Base-by-base conservation (phyloP, 2,888 invertebrate species). In the Sclerodermus sp. region DNA sequence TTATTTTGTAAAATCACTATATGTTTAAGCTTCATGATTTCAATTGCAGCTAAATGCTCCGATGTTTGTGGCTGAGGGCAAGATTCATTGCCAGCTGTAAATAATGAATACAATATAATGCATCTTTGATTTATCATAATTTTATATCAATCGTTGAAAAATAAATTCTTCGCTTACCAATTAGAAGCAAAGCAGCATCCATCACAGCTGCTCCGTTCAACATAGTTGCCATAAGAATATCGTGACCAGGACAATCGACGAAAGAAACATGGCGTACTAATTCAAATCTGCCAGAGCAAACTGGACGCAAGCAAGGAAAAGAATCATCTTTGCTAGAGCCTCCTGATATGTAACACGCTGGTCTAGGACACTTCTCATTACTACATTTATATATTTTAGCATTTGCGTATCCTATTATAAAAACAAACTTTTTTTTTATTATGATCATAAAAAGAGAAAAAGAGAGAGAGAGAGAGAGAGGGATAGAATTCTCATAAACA, bases 161-260 rank as follows among this genome's bases (percentile, higher is more conserved):
- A 34, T 34, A 4, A 12, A 34, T 8, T n/a, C 12, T 34, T 13
- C 2, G 4, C 12, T 10, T 57, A 90, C 92, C 90, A 74, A 99
- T 96, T 34, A 99, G 85, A 32, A 99, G 83, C 48, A 99, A 81
- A 3, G 99, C 99, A 57, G 99, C 99, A 79, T 99, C 99, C 99
- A 99, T 99, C 42, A 99, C 98, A 63, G 99, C 99, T 57, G 99
- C 99, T 57, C 90, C 90, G 90, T 99, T 99, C 81, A 99, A 87
- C 99, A 99, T 99, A 71, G 99, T 99, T 44, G 99, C 99, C 99
- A 99, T 99, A 80, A 99, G 95, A 84, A 99, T 99, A 87, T 99
- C 99, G 91, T 99, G 99, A 77, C 99, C 99, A 64, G 99, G 99
- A 74, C 99, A 99, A 83, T 99, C 99, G 43, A 99, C 99, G 80